A percentile compares a stretch with the other conserved stretches of the same genome.
phyloP scores from a whole-genome alignment of 2,113 vertebrate genomes.

The Monopterus albus region DNA sequence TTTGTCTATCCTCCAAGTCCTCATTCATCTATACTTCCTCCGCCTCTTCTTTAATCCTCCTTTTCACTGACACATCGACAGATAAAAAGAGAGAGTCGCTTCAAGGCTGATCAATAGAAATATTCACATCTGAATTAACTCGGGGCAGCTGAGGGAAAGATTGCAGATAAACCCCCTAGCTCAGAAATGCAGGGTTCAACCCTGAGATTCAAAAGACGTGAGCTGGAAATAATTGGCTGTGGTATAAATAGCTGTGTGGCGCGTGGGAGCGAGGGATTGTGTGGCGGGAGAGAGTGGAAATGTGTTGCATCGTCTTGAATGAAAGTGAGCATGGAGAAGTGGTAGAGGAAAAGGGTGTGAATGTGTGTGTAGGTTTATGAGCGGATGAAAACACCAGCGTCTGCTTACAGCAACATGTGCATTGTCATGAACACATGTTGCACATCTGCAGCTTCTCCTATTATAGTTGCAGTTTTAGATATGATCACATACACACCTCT shows the following conservation, averaged over 20 bases:
- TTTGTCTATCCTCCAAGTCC: neutral
- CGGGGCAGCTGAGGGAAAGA: neutral
- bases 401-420: neutral
- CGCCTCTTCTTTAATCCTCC: conserved; percentile 1
- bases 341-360: neutral
- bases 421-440: neutral
- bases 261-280: conserved; percentile 47
- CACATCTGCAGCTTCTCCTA: conserved; percentile 7
- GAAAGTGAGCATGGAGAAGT: conserved; percentile 11
- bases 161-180: conserved; percentile 41
- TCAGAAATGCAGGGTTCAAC: conserved; percentile 49
- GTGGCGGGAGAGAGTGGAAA: conserved; percentile 17
- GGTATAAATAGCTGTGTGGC: conserved; percentile 57
- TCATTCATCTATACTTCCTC: neutral
- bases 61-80: neutral
- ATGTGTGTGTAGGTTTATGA: neutral
- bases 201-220: conserved; percentile 63
- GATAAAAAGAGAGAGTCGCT: neutral
- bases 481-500: neutral
- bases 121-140: conserved; percentile 1
- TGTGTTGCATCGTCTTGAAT: conserved; percentile 44
- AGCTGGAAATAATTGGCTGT: conserved; percentile 68
- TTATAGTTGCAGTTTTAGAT: neutral
- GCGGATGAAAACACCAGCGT: conserved; percentile 23
- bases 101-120: conserved; percentile 4